A percentile compares a stretch with the other conserved stretches of the same genome.
Conservation (phyloP, 2,888 invertebrate species). For the Cremastinae sp. region DNA sequence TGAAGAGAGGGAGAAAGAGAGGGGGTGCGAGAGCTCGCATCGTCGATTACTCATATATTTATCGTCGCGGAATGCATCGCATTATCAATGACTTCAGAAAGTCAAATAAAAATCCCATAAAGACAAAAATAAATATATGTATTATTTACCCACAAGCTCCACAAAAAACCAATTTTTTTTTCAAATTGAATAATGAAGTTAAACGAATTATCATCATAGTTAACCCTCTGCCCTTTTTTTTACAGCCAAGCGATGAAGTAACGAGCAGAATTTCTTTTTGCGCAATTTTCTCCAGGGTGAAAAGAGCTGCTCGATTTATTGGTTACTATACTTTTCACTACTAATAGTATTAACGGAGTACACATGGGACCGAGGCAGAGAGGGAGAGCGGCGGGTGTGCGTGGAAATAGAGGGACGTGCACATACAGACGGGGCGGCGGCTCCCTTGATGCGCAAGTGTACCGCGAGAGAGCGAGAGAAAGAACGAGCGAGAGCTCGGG, state of each 20-base stretch:
- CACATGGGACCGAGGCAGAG: background rate
- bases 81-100: no score
- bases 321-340: slow-evolving; percentile 30
- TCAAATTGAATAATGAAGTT: slow-evolving; percentile 1
- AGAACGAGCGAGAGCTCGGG: slow-evolving; percentile 46
- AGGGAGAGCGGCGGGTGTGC: background rate
- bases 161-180: no score
- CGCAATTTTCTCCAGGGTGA: slow-evolving; percentile 16
- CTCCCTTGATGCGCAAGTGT: slow-evolving; percentile 57
- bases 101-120: no score
- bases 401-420: slow-evolving; percentile 6
- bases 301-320: slow-evolving; percentile 24
- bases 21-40: background rate
- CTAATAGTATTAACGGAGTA: slow-evolving; percentile 23
- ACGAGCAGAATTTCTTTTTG: background rate
- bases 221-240: no score
- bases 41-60: background rate
- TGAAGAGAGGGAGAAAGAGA: background rate
- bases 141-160: no score
- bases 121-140: no score
- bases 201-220: background rate
- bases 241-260: no score
- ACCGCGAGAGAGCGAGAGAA: slow-evolving; percentile 8
- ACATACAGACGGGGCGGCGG: slow-evolving; percentile 51
- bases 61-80: no score